A percentile compares a stretch with the other conserved stretches of the same genome.
Evolutionary conservation across 2,113 vertebrate genomes (phyloP).

Genomic region (Vicugna pacos): DNA sequence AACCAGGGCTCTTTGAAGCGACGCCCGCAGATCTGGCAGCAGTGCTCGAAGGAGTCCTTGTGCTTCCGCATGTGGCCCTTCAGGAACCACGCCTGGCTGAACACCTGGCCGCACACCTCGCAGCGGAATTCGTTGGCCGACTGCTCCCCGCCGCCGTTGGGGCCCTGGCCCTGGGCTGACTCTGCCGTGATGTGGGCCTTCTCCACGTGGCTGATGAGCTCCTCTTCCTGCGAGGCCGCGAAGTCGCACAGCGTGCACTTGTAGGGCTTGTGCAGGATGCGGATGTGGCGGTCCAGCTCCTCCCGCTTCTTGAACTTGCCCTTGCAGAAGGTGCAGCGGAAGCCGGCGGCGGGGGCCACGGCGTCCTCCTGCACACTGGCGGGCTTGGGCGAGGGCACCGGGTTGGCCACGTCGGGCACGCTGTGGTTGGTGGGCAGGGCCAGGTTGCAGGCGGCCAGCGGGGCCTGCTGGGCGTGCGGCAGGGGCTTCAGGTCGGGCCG

Average conservation of each 20-base stretch:
- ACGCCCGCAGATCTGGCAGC: slow-evolving; percentile 98
- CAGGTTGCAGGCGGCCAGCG: slow-evolving; percentile 92
- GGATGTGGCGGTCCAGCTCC: slow-evolving; percentile 97
- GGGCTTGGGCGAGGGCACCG: slow-evolving; percentile 94
- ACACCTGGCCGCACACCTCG: slow-evolving; percentile 97
- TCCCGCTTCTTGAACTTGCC: slow-evolving; percentile 99
- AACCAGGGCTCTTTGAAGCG: slow-evolving; percentile 99
- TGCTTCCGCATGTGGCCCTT: slow-evolving; percentile 99
- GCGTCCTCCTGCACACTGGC: slow-evolving; percentile 92
- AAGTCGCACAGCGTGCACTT: slow-evolving; percentile 99
- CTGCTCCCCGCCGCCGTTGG: slow-evolving; percentile 90
- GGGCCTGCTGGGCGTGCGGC: slow-evolving; percentile 88
- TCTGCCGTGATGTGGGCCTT: slow-evolving; percentile 99
- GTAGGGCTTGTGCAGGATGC: slow-evolving; percentile 99
- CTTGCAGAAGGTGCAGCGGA: slow-evolving; percentile 99
- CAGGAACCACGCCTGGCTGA: slow-evolving; percentile 99
- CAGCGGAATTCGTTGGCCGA: slow-evolving; percentile 96
- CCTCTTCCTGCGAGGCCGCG: slow-evolving; percentile 97
- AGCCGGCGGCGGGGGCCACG: slow-evolving; percentile 91
- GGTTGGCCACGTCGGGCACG: slow-evolving; percentile 90
- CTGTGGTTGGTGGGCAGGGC: slow-evolving; percentile 90
- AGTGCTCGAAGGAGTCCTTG: slow-evolving; percentile 99
- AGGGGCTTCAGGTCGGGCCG: slow-evolving; percentile 90
- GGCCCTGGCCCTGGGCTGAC: slow-evolving; percentile 93
- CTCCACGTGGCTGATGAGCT: slow-evolving; percentile 98